Evolutionary conservation across 1,140 invertebrate genomes (phyloP), one percentile per base, ranked within the genome.

Genomic region (Harpegnathos saltator): DNA sequence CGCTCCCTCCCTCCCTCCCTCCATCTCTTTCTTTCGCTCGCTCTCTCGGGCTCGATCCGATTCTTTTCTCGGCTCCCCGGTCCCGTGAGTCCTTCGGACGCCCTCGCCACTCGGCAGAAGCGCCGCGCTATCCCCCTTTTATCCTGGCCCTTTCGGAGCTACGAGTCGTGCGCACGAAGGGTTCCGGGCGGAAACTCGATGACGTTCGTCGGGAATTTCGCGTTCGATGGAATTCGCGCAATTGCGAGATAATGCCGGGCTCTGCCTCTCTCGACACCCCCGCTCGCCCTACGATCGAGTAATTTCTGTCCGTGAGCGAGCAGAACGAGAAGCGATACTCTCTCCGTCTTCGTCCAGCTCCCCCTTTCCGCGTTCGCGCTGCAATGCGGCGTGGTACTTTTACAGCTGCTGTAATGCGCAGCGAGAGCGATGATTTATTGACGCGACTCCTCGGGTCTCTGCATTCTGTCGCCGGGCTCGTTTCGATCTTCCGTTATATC

Each of bases 211-310:
- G 50, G 11, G 33, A 80, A 69, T 38, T 80, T 58, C 33, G 63
- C 63, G 63, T 69, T 58, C 75, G 65, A 80, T 48, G 65, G 75
- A 80, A 80, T 80, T 58, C 52, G 65, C 33, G 38, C 75, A 71
- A 71, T 80, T 58, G 75, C 52, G 75, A 69, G 33, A 80, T 69
- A 80, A 80, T 80, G 65, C 71, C 65, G 33, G 52, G 19, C 12
- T 29, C 24, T 22, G n/a, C 22, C 15, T 50, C 33, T 44, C 38
- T 11, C 11, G 4, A n/a, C n/a, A n/a, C n/a, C 7, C 38, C 38
- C 38, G 3, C 7, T 9, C 3, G 7, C 17, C 33, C 44, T 22
- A 15, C 75, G 38, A 63, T 29, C 58, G 63, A 69, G 54, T 58
- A 80, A 80, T 80, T 58, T 80, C 65, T 80, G 33, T 17, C n/a